Percentiles rank a stretch among this genome's conserved stretches.
Evolutionary conservation across 2,888 invertebrate species (phyloP).

Genomic region (Hirtodrosophila histrioides): DNA sequence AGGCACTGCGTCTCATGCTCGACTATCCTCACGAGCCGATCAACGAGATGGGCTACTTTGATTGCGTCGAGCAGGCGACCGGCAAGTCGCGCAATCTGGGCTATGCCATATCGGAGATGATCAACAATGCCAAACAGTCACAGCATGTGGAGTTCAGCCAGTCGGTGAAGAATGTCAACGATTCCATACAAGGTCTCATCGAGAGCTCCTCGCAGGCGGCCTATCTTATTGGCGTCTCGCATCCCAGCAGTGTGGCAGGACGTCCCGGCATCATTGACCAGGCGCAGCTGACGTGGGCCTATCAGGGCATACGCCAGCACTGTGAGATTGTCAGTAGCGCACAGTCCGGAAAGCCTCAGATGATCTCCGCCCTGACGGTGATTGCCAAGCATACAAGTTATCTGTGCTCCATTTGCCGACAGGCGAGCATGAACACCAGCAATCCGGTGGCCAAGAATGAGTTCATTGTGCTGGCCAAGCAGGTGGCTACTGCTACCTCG

Average conservation of each 20-base stretch:
- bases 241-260: constrained; percentile 94
- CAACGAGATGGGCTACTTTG: constrained; percentile 95
- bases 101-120: constrained; percentile 97
- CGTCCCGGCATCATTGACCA: constrained; percentile 95
- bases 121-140: constrained; percentile 94
- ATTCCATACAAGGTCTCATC: constrained; percentile 94
- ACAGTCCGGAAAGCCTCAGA: constrained; percentile 91
- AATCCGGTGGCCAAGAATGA: constrained; percentile 97
- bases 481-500: constrained; percentile 98
- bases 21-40: constrained; percentile 95
- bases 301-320: constrained; percentile 95
- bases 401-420: constrained; percentile 96
- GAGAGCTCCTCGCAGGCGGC: constrained; percentile 98
- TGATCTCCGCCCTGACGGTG: constrained; percentile 95
- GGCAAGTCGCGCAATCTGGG: constrained; percentile 93
- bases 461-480: constrained; percentile 98
- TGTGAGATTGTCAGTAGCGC: constrained; percentile 91
- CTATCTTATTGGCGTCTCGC: constrained; percentile 96
- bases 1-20: constrained; percentile 92
- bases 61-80: constrained; percentile 95
- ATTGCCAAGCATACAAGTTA: constrained; percentile 98
- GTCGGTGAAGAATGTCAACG: constrained; percentile 92
- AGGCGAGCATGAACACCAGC: constrained; percentile 94
- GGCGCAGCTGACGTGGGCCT: constrained; percentile 93
- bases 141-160: constrained; percentile 94